phyloP scores from a whole-genome alignment of 2,888 invertebrate species.

The Dolomedes plantarius region DNA sequence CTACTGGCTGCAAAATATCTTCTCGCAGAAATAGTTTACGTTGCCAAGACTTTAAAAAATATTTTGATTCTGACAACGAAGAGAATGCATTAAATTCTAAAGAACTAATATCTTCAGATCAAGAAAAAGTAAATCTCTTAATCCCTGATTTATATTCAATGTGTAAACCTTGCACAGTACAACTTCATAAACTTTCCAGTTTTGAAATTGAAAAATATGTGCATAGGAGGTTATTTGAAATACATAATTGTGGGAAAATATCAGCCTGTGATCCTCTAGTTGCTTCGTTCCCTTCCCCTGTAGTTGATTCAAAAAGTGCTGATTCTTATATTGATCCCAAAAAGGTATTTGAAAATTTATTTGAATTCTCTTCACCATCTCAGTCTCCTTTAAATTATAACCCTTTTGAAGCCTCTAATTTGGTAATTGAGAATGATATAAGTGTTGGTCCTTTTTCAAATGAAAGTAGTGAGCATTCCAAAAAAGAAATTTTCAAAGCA shows the following conservation, averaged over 20 bases:
- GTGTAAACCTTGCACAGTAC: conserved; percentile 9
- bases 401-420: conserved; percentile 1
- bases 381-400: conserved; percentile 10
- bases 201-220: neutral
- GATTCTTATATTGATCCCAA: conserved; percentile 10
- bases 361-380: conserved; percentile 10
- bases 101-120: neutral
- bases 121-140: neutral
- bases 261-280: neutral
- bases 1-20: neutral
- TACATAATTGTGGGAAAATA: neutral
- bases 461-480: conserved; percentile 13
- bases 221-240: neutral
- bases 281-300: conserved; percentile 9
- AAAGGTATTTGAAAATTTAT: conserved; percentile 18
- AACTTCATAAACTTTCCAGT: neutral
- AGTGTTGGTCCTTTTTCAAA: neutral
- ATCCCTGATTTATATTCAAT: neutral
- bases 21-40: neutral
- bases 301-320: conserved; percentile 5
- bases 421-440: conserved; percentile 15
- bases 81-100: neutral
- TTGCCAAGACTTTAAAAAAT: neutral
- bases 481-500: neutral
- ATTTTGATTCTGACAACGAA: conserved; percentile 5